Evolutionary conservation across 2,113 vertebrate species (phyloP), one percentile per base, ranked within the genome.

Genomic region (Atherinomorus stipes): DNA sequence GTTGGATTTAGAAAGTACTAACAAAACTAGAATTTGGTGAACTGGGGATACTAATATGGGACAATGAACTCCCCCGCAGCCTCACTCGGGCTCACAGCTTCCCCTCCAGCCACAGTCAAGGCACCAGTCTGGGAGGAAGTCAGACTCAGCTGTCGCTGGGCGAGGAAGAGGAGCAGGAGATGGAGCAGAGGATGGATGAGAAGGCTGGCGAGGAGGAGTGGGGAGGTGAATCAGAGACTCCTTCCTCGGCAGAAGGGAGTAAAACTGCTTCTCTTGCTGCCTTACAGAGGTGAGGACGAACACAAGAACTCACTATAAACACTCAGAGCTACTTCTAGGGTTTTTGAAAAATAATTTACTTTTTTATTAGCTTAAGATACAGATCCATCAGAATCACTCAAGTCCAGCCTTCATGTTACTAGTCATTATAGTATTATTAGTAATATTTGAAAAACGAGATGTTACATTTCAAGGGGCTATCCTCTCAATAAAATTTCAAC

Each of bases 91-190:
- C 81, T 7, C 82, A 94, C 91, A 72, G 87, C 59, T 84, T 40
- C 72, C 77, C 78, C 4, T 80, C 92, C 68, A 78, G 78, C 67
- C 64, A 62, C 89, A 4, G 80, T 13, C 18, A 81, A 68, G 84
- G 71, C 59, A 78, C 81, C 83, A 83, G 85, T 66, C 64, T 86
- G 76, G 80, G 90, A 45, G 85, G 91, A 12, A 90, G 87, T n/a
- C 64, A 68, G 81, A 63, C 87, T 0, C 91, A 93, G 77, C 87
- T 87, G 40, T 76, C 65, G 16, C 37, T 78, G 10, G 81, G 56
- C 4, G 91, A 90, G 51, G 85, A 85, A 1, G 71, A 85, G 64
- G 86, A 87, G 44, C 19, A 6, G 0, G 56, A 64, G 31, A 34
- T 4, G 42, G 64, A 44, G 51, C 45, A 21, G 16, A 64, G 6